Conservation (phyloP, 2,888 invertebrate species). For the Liodrosophila aerea region DNA sequence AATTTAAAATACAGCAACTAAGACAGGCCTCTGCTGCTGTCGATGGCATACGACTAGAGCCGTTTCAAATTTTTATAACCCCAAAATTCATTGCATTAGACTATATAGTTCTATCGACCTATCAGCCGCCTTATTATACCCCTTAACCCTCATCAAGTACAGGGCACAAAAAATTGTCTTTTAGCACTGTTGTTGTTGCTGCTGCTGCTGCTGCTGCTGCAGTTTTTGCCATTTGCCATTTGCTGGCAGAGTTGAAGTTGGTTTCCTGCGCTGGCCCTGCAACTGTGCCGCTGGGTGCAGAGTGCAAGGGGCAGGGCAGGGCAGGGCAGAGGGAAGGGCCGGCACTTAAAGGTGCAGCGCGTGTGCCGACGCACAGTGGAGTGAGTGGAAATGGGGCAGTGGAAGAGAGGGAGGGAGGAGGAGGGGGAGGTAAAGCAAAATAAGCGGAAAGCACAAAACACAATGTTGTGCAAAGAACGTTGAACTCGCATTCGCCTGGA, state of each 20-base stretch:
- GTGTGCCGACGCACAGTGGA: conserved; percentile 67
- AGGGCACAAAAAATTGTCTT: conserved; percentile 74
- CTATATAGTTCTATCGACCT: no score
- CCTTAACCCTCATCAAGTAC: no score
- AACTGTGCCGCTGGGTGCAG: conserved; percentile 17
- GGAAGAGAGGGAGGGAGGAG: not conserved
- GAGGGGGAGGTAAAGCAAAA: conserved; percentile 46
- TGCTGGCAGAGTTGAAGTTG: conserved; percentile 26
- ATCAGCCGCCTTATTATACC: no score
- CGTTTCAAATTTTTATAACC: no score
- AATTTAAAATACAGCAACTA: no score
- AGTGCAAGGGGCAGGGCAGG: conserved; percentile 8
- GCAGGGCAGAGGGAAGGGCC: not conserved
- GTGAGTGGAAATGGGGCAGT: conserved; percentile 16
- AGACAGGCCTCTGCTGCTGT: no score
- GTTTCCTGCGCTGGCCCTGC: conserved; percentile 56
- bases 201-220: conserved; percentile 34
- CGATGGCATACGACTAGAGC: no score
- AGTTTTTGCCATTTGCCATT: conserved; percentile 37
- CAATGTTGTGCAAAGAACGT: conserved; percentile 77
- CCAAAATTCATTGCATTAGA: no score
- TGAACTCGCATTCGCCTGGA: conserved; percentile 50
- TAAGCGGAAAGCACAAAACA: conserved; percentile 76
- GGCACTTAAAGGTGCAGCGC: conserved; percentile 75
- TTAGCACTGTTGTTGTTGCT: conserved; percentile 52